These are phyloP conservation scores for Epicauta chinensis DNA, from an alignment of 1,140 invertebrate genomes.

Conservation along the genomic window DNA sequence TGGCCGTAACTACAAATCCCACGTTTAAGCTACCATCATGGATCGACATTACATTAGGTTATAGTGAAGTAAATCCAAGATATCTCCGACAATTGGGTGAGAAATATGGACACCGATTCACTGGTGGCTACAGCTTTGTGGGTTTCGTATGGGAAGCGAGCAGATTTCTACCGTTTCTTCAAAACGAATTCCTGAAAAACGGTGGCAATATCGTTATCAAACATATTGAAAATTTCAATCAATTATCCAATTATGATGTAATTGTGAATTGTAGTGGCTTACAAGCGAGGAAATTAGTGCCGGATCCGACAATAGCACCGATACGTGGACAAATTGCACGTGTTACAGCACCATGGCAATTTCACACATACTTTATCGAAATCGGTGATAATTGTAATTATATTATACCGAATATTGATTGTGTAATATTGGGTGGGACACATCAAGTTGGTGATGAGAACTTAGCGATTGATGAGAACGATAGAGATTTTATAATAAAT, in stretches of 20 bases:
- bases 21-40: constrained; percentile 42
- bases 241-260: constrained; percentile 53
- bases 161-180: constrained; percentile 54
- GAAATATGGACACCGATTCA: constrained; percentile 45
- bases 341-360: constrained; percentile 59
- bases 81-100: constrained; percentile 48
- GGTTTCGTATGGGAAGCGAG: constrained; percentile 56
- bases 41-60: constrained; percentile 54
- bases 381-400: constrained; percentile 54
- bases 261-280: constrained; percentile 71
- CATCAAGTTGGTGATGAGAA: constrained; percentile 61
- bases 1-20: constrained; percentile 48
- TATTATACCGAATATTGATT: constrained; percentile 65
- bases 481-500: constrained; percentile 15
- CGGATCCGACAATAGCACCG: constrained; percentile 52
- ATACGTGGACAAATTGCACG: constrained; percentile 65
- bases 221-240: constrained; percentile 48
- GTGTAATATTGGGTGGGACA: constrained; percentile 67
- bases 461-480: constrained; percentile 25
- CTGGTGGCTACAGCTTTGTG: constrained; percentile 55
- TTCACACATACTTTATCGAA: constrained; percentile 49
- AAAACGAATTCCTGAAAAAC: constrained; percentile 48
- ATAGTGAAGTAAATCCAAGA: constrained; percentile 42
- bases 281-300: constrained; percentile 49
- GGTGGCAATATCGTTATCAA: constrained; percentile 50